Percentiles rank a stretch among this genome's conserved stretches.
These are phyloP conservation scores for Nesidiocoris tenuis DNA, from an alignment of 2,888 invertebrate species.

Conservation along the genomic window DNA sequence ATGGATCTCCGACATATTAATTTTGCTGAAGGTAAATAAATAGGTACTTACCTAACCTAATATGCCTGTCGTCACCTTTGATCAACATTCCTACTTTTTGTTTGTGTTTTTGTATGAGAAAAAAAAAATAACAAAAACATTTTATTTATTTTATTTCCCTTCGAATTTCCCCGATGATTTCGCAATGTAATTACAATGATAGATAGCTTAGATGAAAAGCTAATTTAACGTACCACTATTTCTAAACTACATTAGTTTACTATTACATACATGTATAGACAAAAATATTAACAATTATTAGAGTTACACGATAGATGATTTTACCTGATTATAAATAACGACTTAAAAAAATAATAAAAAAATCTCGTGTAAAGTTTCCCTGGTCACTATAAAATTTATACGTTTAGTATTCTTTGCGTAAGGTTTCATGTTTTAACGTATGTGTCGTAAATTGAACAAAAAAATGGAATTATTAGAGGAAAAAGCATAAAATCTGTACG, in stretches of 20 bases:
- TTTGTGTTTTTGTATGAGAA: conserved; percentile 16
- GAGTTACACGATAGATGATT: conserved; percentile 41
- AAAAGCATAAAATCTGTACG: conserved; percentile 31
- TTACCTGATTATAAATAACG: conserved; percentile 40
- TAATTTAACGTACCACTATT: conserved; percentile 46
- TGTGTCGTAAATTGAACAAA: conserved; percentile 35
- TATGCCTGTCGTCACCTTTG: too few species aligned
- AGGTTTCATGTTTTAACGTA: conserved; percentile 38
- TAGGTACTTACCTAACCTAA: too few species aligned
- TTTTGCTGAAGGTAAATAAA: too few species aligned
- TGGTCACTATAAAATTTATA: conserved; percentile 38
- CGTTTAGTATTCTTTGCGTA: conserved; percentile 41
- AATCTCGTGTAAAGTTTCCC: conserved; percentile 43
- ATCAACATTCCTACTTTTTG: conserved; percentile 33
- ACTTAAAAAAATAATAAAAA: conserved; percentile 22
- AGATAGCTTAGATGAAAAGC: conserved; percentile 33
- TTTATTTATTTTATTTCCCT: conserved; percentile 11
- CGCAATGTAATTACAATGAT: conserved; percentile 37
- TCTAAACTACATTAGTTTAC: conserved; percentile 48
- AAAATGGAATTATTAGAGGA: conserved; percentile 43
- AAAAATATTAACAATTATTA: conserved; percentile 43
- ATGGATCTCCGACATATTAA: neutral
- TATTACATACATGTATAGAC: conserved; percentile 46
- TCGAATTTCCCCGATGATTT: conserved; percentile 18
- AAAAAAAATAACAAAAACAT: conserved; percentile 15